These are phyloP conservation scores for Doris montereyensis DNA, from an alignment of 2,888 invertebrate genomes.

Conservation along the genomic window DNA sequence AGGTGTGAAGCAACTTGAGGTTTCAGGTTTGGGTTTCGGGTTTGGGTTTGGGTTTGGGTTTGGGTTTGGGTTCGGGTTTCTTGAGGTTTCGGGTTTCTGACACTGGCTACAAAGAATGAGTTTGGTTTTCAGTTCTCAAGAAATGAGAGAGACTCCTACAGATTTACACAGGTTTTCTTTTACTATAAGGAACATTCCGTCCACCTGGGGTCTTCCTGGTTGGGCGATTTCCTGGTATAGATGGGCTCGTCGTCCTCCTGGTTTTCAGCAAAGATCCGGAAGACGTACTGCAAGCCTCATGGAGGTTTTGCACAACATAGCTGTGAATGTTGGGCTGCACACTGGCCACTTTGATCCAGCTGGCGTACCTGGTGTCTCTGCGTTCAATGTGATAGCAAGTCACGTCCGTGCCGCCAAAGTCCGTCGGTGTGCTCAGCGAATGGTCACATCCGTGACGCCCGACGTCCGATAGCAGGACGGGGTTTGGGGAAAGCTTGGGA, in stretches of 20 bases:
- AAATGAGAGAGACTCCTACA: no score
- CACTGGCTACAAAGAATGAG: no score
- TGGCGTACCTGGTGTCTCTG: conserved; percentile 76
- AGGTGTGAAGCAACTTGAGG: no score
- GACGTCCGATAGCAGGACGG: conserved; percentile 78
- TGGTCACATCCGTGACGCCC: conserved; percentile 79
- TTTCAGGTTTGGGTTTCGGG: no score
- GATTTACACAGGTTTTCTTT: no score
- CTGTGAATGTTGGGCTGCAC: conserved; percentile 44
- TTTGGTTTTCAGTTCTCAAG: no score
- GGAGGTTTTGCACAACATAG: conserved; percentile 63
- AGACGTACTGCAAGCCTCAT: conserved; percentile 65
- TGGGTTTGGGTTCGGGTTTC: no score
- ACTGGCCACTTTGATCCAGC: conserved; percentile 61
- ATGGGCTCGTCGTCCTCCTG: conserved; percentile 54
- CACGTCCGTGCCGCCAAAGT: conserved; percentile 84
- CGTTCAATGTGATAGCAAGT: conserved; percentile 86
- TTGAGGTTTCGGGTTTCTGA: no score
- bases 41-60: no score
- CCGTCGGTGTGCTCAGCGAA: conserved; percentile 84
- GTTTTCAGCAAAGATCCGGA: conserved; percentile 68
- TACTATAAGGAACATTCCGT: no score
- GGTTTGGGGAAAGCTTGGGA: conserved; percentile 65
- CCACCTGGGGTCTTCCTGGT: no score
- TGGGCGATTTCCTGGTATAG: conserved; percentile 62